Base-by-base conservation (phyloP, 2,113 vertebrate genomes). In the Lampris incognitus region DNA sequence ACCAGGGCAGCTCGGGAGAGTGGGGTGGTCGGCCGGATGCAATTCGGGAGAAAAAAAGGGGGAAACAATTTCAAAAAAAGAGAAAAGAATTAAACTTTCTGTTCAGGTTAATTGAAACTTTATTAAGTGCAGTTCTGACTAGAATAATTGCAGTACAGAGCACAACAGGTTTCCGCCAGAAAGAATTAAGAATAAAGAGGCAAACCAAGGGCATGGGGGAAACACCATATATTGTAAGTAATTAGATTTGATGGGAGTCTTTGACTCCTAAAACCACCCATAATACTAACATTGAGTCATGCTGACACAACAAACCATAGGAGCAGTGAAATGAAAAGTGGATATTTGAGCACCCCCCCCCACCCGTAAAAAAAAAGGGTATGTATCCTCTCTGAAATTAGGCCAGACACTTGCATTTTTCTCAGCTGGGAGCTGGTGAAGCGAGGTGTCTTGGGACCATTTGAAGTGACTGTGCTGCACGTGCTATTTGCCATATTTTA, bases 301-400 rank as follows among this genome's bases (percentile, higher is more conserved):
- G 67, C 70, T 44, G 72, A 36, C 49, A 3, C 2, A 10, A 64
- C 41, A 48, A 41, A 42, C 72, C 82, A 79, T 48, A 60, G 65
- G 52, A 73, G 78, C 77, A 67, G 84, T 83, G 68, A 74, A 76
- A 78, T 70, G 72, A 48, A 59, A 62, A 61, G 61, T 51, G 64
- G 68, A 69, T 65, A 63, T 84, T 50, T 75, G 68, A 57, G 78
- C 70, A 66, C 58, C 54, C 78, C 65, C 61, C 56, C 79, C 66
- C 54, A 78, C 65, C 61, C 56, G 74, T 69, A 62, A 82, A 81
- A 82, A 70, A 76, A 76, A 76, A 54, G 38, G 62, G 70, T 55
- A 54, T 58, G 67, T 52, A 58, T 83, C 81, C 72, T 75, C 73
- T 84, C 84, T 86, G 85, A 88, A 91, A 88, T 87, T 71, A 83